Base-by-base conservation (phyloP, 2,797 vertebrate genomes). In the Neopelma chrysocephalum region DNA sequence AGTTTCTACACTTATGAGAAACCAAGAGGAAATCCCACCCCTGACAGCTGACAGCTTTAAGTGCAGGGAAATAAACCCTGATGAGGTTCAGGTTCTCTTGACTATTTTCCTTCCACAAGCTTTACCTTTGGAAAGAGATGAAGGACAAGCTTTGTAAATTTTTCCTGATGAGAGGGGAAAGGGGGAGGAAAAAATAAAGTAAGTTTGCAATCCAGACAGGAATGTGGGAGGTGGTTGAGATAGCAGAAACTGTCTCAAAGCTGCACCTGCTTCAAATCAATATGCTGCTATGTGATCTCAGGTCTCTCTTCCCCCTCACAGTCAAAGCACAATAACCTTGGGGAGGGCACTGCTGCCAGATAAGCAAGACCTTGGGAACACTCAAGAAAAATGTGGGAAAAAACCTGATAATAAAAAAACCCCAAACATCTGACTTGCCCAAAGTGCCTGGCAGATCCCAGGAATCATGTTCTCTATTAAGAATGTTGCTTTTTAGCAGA, bases 251-350 rank as follows among this genome's bases (percentile, higher is more conserved):
- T 56, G 79, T 82, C 88, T 95, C 66, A 61, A 80, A 95, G 69
- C 79, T 82, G 90, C 93, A 96, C 87, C 91, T 97, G 95, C 95
- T 97, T 71, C 90, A 87, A 83, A 96, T 88, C 87, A 45, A 23
- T 82, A 70, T 53, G 72, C 90, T 89, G 87, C 91, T 70, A 71
- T 50, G 77, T 89, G 60, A 93, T 78, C 83, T 90, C 43, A 45
- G 62, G 64, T 58, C 75, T 90, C 76, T 90, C 82, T 75, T 71
- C 84, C 83, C 61, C 48, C 78, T 85, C 5, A 9, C 73, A 96
- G 91, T 71, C 79, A 85, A 93, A 94, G 84, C 23, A 1, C 66
- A 89, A 79, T 68, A 82, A 92, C 73, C 76, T 90, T 95, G 81
- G 69, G 51, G 45, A 90, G 68, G 38, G 12, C 29, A 68, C 0